These are phyloP conservation scores for Drosophila leontia DNA, from an alignment of 1,140 invertebrate genomes.

Conservation along the genomic window DNA sequence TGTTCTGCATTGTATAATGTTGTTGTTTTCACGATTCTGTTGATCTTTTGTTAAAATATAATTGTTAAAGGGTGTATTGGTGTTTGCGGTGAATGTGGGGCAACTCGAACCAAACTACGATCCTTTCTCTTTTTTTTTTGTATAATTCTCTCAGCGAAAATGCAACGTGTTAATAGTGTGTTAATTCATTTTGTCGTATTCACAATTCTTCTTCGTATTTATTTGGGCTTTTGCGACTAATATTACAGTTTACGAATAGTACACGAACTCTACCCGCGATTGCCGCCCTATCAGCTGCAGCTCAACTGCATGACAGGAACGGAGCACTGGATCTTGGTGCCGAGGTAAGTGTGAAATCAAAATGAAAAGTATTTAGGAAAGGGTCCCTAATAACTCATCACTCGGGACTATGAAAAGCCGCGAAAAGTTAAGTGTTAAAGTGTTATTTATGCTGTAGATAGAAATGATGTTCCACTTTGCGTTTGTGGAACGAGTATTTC, in stretches of 20 bases:
- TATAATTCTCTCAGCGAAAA: constrained; percentile 62
- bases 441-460: constrained; percentile 39
- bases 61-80: constrained; percentile 46
- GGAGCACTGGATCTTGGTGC: constrained; percentile 14
- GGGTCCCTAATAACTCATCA: constrained; percentile 24
- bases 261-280: constrained; percentile 30
- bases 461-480: constrained; percentile 68
- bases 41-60: constrained; percentile 73
- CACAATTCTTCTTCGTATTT: constrained; percentile 43
- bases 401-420: constrained; percentile 23
- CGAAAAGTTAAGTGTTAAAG: constrained; percentile 59
- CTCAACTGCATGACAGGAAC: constrained; percentile 56
- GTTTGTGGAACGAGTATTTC: constrained; percentile 71
- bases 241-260: constrained; percentile 66
- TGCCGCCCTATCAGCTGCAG: constrained; percentile 39
- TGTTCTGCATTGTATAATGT: constrained; percentile 75
- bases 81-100: constrained; percentile 47
- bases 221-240: constrained; percentile 48
- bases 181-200: constrained; percentile 71
- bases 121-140: constrained; percentile 33
- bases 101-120: constrained; percentile 73
- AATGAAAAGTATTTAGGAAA: constrained; percentile 52
- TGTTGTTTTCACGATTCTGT: constrained; percentile 65
- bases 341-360: constrained; percentile 15
- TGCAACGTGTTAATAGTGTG: constrained; percentile 80